Percentiles rank a stretch among this genome's conserved stretches.
These are phyloP conservation scores for Tricholaema leucomelas DNA, from an alignment of 2,113 vertebrate genomes.

Conservation along the genomic window DNA sequence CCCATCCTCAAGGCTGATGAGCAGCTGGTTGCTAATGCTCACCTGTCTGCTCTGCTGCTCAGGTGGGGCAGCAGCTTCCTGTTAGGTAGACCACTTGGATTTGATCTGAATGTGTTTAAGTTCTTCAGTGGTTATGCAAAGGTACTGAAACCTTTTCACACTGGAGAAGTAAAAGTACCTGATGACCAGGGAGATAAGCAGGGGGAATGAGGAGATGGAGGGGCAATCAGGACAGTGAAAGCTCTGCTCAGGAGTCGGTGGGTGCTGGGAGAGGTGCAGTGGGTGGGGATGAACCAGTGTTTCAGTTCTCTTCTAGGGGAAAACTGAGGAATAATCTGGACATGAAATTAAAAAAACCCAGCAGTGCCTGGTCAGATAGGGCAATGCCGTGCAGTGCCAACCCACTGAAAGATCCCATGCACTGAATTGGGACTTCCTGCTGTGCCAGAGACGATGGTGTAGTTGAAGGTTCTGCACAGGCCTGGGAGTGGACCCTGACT, in stretches of 20 bases:
- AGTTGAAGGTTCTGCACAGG: background rate
- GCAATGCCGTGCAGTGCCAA: rapidly evolving
- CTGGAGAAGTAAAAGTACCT: background rate
- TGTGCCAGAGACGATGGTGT: background rate
- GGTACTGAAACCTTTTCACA: background rate
- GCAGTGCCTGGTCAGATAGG: background rate
- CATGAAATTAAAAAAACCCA: background rate
- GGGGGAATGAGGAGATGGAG: background rate
- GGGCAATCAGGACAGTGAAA: background rate
- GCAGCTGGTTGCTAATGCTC: background rate
- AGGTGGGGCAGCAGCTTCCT: background rate
- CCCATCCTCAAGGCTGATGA: background rate
- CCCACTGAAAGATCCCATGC: background rate
- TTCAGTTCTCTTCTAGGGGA: background rate
- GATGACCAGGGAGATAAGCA: background rate
- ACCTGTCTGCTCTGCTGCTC: background rate
- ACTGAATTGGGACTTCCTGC: background rate
- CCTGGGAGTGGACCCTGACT: background rate
- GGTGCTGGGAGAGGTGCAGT: background rate
- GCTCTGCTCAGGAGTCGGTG: background rate
- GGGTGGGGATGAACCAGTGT: background rate
- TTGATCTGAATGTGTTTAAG: background rate
- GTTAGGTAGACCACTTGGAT: background rate
- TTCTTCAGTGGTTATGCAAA: background rate
- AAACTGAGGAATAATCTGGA: background rate